These are phyloP conservation scores for Hycleus phaleratus DNA, from an alignment of 1,140 invertebrate species.

Conservation along the genomic window DNA sequence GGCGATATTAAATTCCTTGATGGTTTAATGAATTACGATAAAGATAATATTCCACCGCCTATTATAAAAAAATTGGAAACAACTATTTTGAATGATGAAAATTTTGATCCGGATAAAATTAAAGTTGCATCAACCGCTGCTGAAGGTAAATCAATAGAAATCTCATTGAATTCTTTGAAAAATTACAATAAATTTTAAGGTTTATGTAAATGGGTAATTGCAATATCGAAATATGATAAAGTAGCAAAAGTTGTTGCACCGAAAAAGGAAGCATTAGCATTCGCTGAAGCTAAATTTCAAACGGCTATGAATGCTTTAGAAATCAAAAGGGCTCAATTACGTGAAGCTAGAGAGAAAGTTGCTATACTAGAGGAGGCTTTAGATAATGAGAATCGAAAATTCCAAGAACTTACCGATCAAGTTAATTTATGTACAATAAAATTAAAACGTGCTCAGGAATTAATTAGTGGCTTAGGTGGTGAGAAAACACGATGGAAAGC, in stretches of 20 bases:
- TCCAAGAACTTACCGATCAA: constrained; percentile 66
- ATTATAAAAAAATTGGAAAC: constrained; percentile 79
- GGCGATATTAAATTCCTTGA: constrained; percentile 88
- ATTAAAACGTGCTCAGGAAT: constrained; percentile 84
- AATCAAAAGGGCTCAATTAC: constrained; percentile 69
- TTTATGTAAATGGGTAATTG: constrained; percentile 86
- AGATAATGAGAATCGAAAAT: constrained; percentile 47
- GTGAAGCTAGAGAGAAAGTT: constrained; percentile 57
- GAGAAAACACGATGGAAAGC: constrained; percentile 76
- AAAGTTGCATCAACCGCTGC: constrained; percentile 68
- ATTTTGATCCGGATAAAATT: constrained; percentile 88
- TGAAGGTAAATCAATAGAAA: constrained; percentile 47
- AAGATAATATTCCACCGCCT: constrained; percentile 78
- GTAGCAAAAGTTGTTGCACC: constrained; percentile 84
- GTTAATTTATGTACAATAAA: constrained; percentile 84
- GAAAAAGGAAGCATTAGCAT: constrained; percentile 69
- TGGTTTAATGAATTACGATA: constrained; percentile 78
- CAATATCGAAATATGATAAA: constrained; percentile 88
- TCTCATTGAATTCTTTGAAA: no score
- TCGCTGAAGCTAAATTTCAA: constrained; percentile 56
- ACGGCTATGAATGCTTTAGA: constrained; percentile 60
- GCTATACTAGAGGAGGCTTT: constrained; percentile 62
- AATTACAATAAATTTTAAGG: no score
- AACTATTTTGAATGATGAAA: constrained; percentile 73
- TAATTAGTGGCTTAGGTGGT: constrained; percentile 79